phyloP scores from a whole-genome alignment of 2,888 invertebrate species.

The Chrysotoxum bicinctum region DNA sequence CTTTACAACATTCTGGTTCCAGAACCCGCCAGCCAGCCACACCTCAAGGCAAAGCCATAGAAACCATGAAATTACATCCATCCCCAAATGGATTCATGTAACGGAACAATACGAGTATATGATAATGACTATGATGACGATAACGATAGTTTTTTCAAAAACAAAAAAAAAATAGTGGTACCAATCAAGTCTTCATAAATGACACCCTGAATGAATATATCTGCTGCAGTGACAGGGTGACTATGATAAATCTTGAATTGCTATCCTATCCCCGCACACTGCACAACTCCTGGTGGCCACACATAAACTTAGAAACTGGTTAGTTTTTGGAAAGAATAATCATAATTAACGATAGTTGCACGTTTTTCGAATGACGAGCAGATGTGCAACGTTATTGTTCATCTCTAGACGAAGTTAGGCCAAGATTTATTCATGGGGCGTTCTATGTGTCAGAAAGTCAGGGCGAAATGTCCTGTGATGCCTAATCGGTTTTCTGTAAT shows the following conservation, averaged over 20 bases:
- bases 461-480: slow-evolving; percentile 21
- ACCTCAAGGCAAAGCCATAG: slow-evolving; percentile 29
- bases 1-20: slow-evolving; percentile 52
- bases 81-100: slow-evolving; percentile 46
- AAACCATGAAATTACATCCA: slow-evolving; percentile 66
- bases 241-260: slow-evolving; percentile 58
- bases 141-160: slow-evolving; percentile 29
- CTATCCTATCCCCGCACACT: slow-evolving; percentile 14
- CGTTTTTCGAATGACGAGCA: slow-evolving; percentile 46
- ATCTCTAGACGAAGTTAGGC: slow-evolving; percentile 20
- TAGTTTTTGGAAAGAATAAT: slow-evolving; percentile 36
- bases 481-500: slow-evolving; percentile 23
- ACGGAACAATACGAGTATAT: slow-evolving; percentile 46
- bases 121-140: slow-evolving; percentile 64
- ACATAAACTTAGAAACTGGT: slow-evolving; percentile 60
- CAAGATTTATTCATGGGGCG: slow-evolving; percentile 69
- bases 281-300: too few relatives aligned
- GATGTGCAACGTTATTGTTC: slow-evolving; percentile 37
- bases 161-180: neutral
- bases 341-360: slow-evolving; percentile 71
- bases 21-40: slow-evolving; percentile 23
- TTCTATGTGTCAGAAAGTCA: slow-evolving; percentile 53
- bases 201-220: slow-evolving; percentile 56
- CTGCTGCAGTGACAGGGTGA: slow-evolving; percentile 49
- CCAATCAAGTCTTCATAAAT: slow-evolving; percentile 66